phyloP scores from a whole-genome alignment of 2,888 invertebrate species.

The Phymatocera aterrima region DNA sequence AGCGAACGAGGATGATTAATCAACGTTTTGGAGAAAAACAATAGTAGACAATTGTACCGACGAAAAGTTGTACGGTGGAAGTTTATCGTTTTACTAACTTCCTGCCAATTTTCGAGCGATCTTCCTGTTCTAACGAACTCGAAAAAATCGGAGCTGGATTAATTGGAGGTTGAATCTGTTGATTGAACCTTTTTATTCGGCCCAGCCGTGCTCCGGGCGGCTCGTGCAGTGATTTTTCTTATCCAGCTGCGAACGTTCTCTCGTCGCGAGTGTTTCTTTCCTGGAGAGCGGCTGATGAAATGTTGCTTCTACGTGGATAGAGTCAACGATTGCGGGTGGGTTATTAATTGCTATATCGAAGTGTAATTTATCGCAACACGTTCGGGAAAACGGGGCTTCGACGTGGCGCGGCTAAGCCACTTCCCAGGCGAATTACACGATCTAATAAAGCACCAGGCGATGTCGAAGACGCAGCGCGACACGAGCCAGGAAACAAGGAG shows the following conservation, averaged over 20 bases:
- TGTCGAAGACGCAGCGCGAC: neutral
- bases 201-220: neutral
- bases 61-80: neutral
- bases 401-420: neutral
- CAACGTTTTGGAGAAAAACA: no score
- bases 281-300: neutral
- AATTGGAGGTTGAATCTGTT: conserved; percentile 41
- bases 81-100: neutral
- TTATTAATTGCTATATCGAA: conserved; percentile 2
- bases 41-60: no score
- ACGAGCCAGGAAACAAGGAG: conserved; percentile 26
- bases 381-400: neutral
- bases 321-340: neutral
- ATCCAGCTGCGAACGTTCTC: neutral
- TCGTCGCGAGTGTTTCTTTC: neutral
- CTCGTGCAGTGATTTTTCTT: neutral
- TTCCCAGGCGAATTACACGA: conserved; percentile 1
- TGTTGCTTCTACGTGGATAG: neutral
- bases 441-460: neutral
- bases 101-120: neutral
- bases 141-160: conserved; percentile 13
- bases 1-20: no score
- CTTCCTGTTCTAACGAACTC: conserved; percentile 21
- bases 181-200: neutral
- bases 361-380: neutral